These are phyloP conservation scores for Venustaconcha ellipsiformis DNA, from an alignment of 1,140 invertebrate species.

Conservation along the genomic window DNA sequence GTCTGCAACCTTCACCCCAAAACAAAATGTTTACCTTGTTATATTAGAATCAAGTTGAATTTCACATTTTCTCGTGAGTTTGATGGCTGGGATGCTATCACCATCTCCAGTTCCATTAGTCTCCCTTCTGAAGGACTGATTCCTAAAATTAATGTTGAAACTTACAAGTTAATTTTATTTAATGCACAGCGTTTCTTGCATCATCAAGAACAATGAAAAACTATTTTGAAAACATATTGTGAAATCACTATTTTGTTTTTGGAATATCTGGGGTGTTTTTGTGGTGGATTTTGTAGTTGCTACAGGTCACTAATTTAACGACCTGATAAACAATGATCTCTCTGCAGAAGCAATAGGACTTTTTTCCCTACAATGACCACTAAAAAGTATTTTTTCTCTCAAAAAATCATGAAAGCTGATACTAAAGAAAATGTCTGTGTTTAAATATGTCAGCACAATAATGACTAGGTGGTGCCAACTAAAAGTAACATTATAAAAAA, in stretches of 20 bases:
- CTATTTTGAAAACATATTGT: background rate
- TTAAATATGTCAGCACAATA: too few relatives aligned
- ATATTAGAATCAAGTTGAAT: slow-evolving; percentile 48
- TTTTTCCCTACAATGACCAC: too few relatives aligned
- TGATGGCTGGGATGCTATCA: slow-evolving; percentile 62
- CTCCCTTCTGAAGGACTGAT: slow-evolving; percentile 44
- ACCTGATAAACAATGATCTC: too few relatives aligned
- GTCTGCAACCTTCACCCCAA: background rate
- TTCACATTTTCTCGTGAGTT: slow-evolving; percentile 44
- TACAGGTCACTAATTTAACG: too few relatives aligned
- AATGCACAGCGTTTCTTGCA: background rate
- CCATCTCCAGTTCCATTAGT: slow-evolving; percentile 59
- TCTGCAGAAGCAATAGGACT: too few relatives aligned
- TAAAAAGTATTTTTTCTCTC: too few relatives aligned
- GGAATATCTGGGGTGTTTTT: too few relatives aligned
- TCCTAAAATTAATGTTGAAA: slow-evolving; percentile 7
- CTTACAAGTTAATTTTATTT: background rate
- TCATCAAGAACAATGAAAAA: background rate
- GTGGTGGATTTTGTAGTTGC: too few relatives aligned
- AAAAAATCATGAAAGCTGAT: too few relatives aligned
- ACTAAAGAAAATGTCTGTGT: too few relatives aligned
- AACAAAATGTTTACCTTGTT: slow-evolving; percentile 49
- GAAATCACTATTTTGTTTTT: background rate
- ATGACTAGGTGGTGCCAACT: too few relatives aligned
- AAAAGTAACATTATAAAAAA: too few relatives aligned